Evolutionary conservation across 1,140 invertebrate species (phyloP).

Genomic region (Whitmania pigra): DNA sequence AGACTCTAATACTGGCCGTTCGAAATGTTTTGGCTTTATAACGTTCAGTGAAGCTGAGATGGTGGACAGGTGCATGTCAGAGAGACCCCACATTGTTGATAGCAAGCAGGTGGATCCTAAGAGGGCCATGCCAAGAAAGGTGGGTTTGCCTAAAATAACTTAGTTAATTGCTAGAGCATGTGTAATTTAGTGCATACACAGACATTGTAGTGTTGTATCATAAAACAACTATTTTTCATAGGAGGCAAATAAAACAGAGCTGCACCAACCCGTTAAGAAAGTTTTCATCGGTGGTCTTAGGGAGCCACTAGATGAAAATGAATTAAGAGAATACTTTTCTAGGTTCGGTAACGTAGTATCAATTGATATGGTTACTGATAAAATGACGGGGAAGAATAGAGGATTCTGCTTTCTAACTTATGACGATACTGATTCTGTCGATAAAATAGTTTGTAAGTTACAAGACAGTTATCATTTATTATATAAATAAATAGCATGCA

Average conservation of each 20-base stretch:
- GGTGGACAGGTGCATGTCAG: conserved; percentile 85
- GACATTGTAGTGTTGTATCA: conserved; percentile 47
- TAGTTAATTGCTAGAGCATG: neutral
- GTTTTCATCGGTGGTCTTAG: conserved; percentile 75
- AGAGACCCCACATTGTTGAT: conserved; percentile 66
- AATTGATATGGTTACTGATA: conserved; percentile 27
- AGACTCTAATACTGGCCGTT: conserved; percentile 75
- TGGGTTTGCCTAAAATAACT: conserved; percentile 49
- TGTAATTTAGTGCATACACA: neutral
- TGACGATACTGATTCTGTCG: conserved; percentile 30
- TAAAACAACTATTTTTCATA: conserved; percentile 38
- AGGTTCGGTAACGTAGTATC: conserved; percentile 27
- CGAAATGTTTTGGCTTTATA: conserved; percentile 89
- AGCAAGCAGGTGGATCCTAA: conserved; percentile 87
- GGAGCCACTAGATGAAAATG: conserved; percentile 22
- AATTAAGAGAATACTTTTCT: conserved; percentile 27
- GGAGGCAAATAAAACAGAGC: conserved; percentile 74
- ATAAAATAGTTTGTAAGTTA: conserved; percentile 27
- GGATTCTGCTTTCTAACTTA: conserved; percentile 30
- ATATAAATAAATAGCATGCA: neutral
- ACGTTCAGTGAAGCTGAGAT: conserved; percentile 77
- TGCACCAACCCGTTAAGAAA: conserved; percentile 85
- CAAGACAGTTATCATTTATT: neutral
- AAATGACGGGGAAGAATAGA: conserved; percentile 24
- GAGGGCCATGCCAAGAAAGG: conserved; percentile 76